These are phyloP conservation scores for Margaritifera margaritifera DNA, from an alignment of 2,888 invertebrate genomes.

Conservation along the genomic window DNA sequence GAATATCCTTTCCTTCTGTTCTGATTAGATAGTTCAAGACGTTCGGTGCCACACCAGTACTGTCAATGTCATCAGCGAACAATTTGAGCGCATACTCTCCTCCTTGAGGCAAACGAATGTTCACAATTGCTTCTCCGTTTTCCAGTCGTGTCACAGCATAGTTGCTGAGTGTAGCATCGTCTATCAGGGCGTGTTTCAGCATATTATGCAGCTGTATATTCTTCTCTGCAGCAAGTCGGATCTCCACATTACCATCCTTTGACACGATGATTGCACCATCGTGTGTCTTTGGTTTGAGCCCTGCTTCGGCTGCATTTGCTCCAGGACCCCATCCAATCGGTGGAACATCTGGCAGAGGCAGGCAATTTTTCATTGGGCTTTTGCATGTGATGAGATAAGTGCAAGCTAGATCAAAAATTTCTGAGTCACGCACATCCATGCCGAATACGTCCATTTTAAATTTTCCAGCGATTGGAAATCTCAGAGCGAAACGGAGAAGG, in stretches of 20 bases:
- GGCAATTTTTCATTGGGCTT: conserved; percentile 53
- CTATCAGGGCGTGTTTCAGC: conserved; percentile 62
- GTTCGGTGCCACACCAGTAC: conserved; percentile 63
- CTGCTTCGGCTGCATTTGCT: conserved; percentile 56
- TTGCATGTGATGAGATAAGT: conserved; percentile 66
- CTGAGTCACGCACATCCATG: conserved; percentile 54
- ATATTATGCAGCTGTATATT: conserved; percentile 59
- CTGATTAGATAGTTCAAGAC: conserved; percentile 69
- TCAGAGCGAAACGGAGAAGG: conserved; percentile 51
- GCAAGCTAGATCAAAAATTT: conserved; percentile 65
- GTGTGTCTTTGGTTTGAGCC: conserved; percentile 63
- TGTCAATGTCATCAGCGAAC: conserved; percentile 61
- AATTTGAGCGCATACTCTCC: conserved; percentile 67
- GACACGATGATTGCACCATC: conserved; percentile 62
- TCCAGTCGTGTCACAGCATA: conserved; percentile 60
- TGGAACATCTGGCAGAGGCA: conserved; percentile 66
- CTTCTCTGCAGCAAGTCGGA: conserved; percentile 58
- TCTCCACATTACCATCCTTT: conserved; percentile 64
- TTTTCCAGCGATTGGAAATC: conserved; percentile 62
- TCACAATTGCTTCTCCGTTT: conserved; percentile 60
- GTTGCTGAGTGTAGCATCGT: conserved; percentile 62
- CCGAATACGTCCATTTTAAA: conserved; percentile 70
- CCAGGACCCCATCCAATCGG: conserved; percentile 70
- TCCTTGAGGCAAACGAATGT: conserved; percentile 61
- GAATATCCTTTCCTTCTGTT: conserved; percentile 46